Evolutionary conservation across 1,140 invertebrate genomes (phyloP).

Genomic region (Cephus cinctus): DNA sequence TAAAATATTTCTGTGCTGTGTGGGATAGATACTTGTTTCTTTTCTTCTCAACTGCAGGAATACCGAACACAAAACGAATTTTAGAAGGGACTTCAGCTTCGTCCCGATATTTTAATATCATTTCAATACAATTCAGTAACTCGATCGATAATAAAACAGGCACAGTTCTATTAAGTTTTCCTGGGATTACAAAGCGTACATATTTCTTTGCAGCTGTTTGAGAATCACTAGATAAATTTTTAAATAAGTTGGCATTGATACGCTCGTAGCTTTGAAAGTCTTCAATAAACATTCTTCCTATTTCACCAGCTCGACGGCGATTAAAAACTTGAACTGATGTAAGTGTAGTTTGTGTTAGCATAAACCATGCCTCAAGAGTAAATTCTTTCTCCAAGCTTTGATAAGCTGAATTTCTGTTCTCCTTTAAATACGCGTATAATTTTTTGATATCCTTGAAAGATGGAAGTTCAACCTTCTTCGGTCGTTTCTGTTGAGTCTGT

Average conservation of each 20-base stretch:
- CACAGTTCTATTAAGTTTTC: conserved; percentile 12
- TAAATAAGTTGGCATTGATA: conserved; percentile 2
- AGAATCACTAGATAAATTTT: background rate
- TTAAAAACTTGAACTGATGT: conserved; percentile 8
- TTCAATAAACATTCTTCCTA: conserved; percentile 5
- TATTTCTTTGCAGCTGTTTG: conserved; percentile 4
- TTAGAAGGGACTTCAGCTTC: background rate
- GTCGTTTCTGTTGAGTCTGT: conserved; percentile 13
- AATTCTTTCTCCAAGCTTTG: conserved; percentile 13
- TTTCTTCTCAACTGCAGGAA: conserved; percentile 1
- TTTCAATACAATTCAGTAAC: background rate
- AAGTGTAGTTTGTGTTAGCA: conserved; percentile 7
- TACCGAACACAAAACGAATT: conserved; percentile 10
- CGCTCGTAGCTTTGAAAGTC: conserved; percentile 8
- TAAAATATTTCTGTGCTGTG: no score
- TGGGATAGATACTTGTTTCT: conserved; percentile 1
- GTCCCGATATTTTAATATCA: conserved; percentile 1
- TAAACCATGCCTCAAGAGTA: conserved; percentile 9
- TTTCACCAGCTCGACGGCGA: conserved; percentile 9
- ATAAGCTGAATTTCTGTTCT: conserved; percentile 9
- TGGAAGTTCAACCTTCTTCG: conserved; percentile 20
- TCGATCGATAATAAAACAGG: conserved; percentile 9
- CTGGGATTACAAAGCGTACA: conserved; percentile 10
- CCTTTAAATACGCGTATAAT: conserved; percentile 16
- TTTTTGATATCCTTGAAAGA: conserved; percentile 18